These are phyloP conservation scores for Saguinus midas DNA, from an alignment of 2,113 vertebrate genomes.

Conservation along the genomic window DNA sequence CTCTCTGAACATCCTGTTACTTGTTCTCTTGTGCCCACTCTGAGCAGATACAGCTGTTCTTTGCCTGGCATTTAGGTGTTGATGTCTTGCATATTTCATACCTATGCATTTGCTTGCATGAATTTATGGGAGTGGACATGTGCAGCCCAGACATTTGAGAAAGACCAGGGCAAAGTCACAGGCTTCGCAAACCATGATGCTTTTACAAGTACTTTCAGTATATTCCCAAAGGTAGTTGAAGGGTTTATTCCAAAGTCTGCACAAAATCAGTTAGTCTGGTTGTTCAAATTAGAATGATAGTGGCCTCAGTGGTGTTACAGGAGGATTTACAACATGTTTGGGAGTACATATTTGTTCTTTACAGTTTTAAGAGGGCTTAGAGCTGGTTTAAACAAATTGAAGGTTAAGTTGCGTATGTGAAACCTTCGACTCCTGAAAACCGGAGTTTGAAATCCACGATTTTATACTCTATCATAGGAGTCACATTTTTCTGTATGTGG, in stretches of 20 bases:
- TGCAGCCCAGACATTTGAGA: neutral
- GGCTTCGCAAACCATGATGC: neutral
- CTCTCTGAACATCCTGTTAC: neutral
- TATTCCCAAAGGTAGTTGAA: neutral
- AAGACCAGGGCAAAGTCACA: neutral
- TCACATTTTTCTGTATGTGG: neutral
- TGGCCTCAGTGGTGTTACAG: neutral
- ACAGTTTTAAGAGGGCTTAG: neutral
- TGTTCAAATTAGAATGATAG: neutral
- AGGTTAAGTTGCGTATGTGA: neutral
- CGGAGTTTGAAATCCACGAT: neutral
- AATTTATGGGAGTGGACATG: neutral
- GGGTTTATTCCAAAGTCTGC: constrained; percentile 8
- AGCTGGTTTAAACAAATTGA: neutral
- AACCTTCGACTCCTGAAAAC: neutral
- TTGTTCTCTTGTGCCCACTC: neutral
- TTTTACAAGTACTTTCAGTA: neutral
- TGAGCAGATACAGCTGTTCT: neutral
- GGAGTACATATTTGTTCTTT: neutral
- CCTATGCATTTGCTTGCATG: too few relatives aligned
- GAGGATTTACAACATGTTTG: neutral
- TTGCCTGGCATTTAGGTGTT: neutral
- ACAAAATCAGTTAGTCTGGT: neutral
- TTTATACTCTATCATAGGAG: neutral
- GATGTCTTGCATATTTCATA: accelerated